Conservation (phyloP, 2,888 invertebrate genomes). For the Watsonalla binaria region DNA sequence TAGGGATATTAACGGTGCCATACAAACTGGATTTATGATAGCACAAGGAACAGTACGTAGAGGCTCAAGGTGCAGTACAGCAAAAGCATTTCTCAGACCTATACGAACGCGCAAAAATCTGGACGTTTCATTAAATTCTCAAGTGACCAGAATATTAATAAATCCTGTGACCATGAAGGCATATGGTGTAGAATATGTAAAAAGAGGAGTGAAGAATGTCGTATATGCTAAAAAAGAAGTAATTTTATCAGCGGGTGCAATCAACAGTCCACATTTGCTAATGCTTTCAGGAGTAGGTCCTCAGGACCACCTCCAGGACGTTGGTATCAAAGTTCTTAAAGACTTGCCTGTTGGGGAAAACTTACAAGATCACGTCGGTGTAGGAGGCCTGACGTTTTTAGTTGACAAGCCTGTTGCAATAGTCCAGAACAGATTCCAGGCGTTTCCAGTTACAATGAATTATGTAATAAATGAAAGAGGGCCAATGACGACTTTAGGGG, state of each 20-base stretch:
- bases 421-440: constrained; percentile 87
- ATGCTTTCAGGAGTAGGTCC: constrained; percentile 94
- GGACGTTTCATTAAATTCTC: constrained; percentile 88
- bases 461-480: constrained; percentile 88
- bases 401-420: constrained; percentile 91
- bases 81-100: constrained; percentile 91
- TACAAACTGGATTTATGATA: constrained; percentile 89
- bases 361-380: constrained; percentile 92
- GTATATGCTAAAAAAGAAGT: constrained; percentile 89
- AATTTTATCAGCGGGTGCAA: constrained; percentile 92
- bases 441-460: constrained; percentile 88
- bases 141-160: constrained; percentile 87
- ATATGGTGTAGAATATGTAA: constrained; percentile 87
- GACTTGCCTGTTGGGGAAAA: constrained; percentile 90
- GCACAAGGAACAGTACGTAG: constrained; percentile 89
- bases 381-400: constrained; percentile 88
- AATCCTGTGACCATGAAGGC: constrained; percentile 86
- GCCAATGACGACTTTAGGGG: constrained; percentile 92
- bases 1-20: constrained; percentile 88
- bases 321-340: constrained; percentile 85
- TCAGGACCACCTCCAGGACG: constrained; percentile 81
- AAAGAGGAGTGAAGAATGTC: constrained; percentile 83
- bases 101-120: constrained; percentile 86
- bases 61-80: constrained; percentile 90
- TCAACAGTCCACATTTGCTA: constrained; percentile 94